Evolutionary conservation across 1,140 invertebrate species (phyloP), one percentile per base, ranked within the genome.

Genomic region (Eupristina koningsbergeri): DNA sequence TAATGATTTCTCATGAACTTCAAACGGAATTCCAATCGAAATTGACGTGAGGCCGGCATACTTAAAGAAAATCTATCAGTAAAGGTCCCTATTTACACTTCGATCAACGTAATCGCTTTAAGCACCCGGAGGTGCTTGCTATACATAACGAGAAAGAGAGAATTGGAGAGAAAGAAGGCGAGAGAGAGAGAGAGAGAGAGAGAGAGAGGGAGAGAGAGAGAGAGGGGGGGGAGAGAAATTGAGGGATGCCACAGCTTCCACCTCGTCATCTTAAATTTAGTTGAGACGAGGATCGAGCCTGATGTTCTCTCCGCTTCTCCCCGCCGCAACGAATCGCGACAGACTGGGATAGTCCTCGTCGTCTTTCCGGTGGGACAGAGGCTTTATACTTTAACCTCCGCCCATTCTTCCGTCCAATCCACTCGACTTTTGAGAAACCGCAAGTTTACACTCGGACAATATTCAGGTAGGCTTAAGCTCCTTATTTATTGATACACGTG

Each of bases 241-340:
- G 69, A 34, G n/a, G n/a, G n/a, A n/a, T n/a, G n/a, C n/a, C n/a
- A n/a, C n/a, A 29, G 1, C 58, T 31, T 53, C 64, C 80, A 75
- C 64, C 71, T 75, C 58, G 80, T 73, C 80, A 73, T 82, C 58
- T 82, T 76, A 82, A 82, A 82, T 82, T 76, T 76, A 82, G 58
- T 76, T 58, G 73, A 81, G 78, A 50, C 50, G 79, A 58, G 31
- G 74, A 76, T 76, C 74, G 34, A 31, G 31, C 36, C 58, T 39
- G 39, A 26, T 22, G 0, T 50, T 31, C 73, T 26, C 50, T 17
- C 39, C 15, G 17, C 74, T 19, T 34, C 34, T 3, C 22, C 29
- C 50, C 34, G 7, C 22, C 29, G 50, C 50, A 58, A 36, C 74
- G 50, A 76, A 76, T 76, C 73, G 45, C 73, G n/a, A 6, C 45